Evolutionary conservation across 92 coral and sea anemone genomes (phyloP), one percentile per base, ranked within the genome.

Genomic region (Epizoanthus fatuus): DNA sequence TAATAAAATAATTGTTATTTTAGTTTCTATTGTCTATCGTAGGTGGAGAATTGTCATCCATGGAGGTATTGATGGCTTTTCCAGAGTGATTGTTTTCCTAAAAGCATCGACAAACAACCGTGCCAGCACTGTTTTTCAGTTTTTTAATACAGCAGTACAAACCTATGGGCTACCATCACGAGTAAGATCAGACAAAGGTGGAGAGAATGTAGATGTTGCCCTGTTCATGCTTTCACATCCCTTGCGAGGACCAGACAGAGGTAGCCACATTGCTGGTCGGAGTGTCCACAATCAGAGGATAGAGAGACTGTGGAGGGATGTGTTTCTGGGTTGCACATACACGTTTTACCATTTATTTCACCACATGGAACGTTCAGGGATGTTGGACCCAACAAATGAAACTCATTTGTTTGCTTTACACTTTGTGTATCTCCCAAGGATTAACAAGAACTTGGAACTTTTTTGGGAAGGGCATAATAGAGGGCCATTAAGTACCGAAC

Each of bases 221-320:
- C 20, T 42, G 29, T 11, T 53, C 15, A 57, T 77, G 83, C 51
- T 77, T 38, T 22, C 25, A 22, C 25, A 22, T 22, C 69, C 63
- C n/a, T 19, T 57, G 51, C 68, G 83, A 65, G 83, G 83, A 10
- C 39, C 44, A 5, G 49, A 77, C 69, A 77, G 83, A 52, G 83
- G 69, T 9, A 77, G 83, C 83, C 52, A 56, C 56, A 56, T 22
- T 17, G 9, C 47, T 17, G 69, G 68, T 16, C 38, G 65, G 3
- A 22, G 25, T 22, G 25, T 22, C 25, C 25, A 22, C 25, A 22
- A 22, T 22, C 25, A 22, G 25, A 22, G 83, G 49, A 77, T 77
- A 9, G 83, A 77, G 56, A 6, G 83, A 58, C 35, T 77, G 40
- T 77, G 83, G 83, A 45, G 68, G 22, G 83, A 55, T 32, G 40